Conservation (phyloP, 2,797 vertebrate species). For the Chromobotia macracanthus region DNA sequence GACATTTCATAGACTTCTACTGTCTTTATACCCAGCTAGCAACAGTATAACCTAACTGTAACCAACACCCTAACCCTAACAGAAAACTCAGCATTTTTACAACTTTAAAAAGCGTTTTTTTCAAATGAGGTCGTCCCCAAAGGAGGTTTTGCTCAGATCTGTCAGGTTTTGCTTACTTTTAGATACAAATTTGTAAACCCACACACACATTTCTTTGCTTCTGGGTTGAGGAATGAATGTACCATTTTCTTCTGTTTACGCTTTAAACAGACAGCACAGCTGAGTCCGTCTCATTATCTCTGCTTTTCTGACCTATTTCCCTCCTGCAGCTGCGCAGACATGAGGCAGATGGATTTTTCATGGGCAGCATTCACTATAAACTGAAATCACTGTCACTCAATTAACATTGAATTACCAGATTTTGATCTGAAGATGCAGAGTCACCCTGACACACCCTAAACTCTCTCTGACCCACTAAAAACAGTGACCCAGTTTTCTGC, state of each 20-base stretch:
- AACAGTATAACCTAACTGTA: too few relatives aligned
- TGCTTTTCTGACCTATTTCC: constrained; percentile 29
- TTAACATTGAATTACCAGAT: constrained; percentile 9
- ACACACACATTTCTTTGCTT: neutral
- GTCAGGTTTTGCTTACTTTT: too few relatives aligned
- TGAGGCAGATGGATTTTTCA: constrained; percentile 37
- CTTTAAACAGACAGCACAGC: constrained; percentile 16
- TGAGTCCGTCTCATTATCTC: constrained; percentile 18
- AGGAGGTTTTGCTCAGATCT: too few relatives aligned
- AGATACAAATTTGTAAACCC: too few relatives aligned
- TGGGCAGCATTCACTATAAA: constrained; percentile 23
- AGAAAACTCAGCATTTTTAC: too few relatives aligned
- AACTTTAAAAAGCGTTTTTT: too few relatives aligned
- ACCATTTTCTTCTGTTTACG: neutral
- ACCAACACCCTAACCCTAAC: too few relatives aligned
- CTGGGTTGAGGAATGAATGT: neutral
- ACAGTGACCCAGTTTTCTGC: constrained; percentile 21
- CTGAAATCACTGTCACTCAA: neutral
- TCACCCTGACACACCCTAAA: neutral
- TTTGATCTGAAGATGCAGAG: constrained; percentile 3
- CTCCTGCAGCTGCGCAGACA: constrained; percentile 6
- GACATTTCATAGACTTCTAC: too few relatives aligned
- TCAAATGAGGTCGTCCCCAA: too few relatives aligned
- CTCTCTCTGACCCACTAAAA: constrained; percentile 28
- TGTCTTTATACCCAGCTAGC: too few relatives aligned